Base-by-base conservation (phyloP, 1,140 invertebrate genomes). In the Drosophila kikkawai region DNA sequence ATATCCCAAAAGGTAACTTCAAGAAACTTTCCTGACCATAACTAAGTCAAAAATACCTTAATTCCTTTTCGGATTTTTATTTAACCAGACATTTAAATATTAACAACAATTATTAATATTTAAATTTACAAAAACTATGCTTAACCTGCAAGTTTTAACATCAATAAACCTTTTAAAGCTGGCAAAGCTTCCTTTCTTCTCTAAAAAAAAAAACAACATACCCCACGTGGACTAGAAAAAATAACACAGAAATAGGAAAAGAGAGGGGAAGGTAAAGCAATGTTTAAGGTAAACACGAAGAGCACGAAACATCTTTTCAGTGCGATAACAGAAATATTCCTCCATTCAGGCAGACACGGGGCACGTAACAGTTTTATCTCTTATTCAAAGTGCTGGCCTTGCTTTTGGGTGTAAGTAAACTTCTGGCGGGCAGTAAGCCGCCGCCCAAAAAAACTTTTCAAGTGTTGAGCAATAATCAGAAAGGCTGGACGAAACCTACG, bases 321-420 rank as follows among this genome's bases (percentile, higher is more conserved):
- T 68, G 78, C 78, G 81, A 90, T 90, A 90, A 85, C 81, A 90
- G 78, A 84, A 90, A 85, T 90, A 85, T 85, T 82, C 88, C 57
- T 65, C 80, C 66, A 90, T 90, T 90, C 75, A 79, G 83, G 63
- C 83, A 75, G 80, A 69, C 80, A 81, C 67, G 67, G 74, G 60
- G 67, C 85, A 90, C 85, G 85, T 90, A 85, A 90, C 81, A 82
- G 83, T 90, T 90, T 90, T 88, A 88, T 88, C 81, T 88, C 63
- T 81, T 90, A 88, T 88, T 88, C 81, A 88, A 90, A 90, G 84
- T 86, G 81, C 67, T 70, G 70, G 70, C 83, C 68, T 59, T 53
- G 47, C 65, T 55, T 68, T 56, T 71, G 56, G 67, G 75, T 67
- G 73, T 74, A 67, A 67, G 82, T 59, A 75, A 76, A 51, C 50